Percentiles rank a stretch among this genome's conserved stretches.
phyloP scores from a whole-genome alignment of 1,140 invertebrate genomes.

The Drosophila dunni region DNA sequence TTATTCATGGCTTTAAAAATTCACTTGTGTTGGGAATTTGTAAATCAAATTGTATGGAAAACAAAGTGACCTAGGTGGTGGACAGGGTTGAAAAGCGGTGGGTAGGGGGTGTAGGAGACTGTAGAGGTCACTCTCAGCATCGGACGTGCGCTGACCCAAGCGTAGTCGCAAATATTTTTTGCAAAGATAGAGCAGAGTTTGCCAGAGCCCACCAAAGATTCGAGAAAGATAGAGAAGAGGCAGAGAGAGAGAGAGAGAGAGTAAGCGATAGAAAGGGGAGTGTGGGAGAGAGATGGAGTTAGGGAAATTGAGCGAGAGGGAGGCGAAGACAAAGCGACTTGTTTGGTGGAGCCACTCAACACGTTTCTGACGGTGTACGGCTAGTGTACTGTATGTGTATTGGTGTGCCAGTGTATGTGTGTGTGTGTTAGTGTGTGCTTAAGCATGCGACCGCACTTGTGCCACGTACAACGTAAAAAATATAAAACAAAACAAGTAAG shows the following conservation, averaged over 20 bases:
- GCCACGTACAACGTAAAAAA: conserved; percentile 68
- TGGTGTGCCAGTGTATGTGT: conserved; percentile 33
- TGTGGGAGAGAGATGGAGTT: conserved; percentile 1
- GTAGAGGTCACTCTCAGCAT: conserved; percentile 6
- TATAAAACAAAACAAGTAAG: conserved; percentile 53
- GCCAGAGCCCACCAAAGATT: conserved; percentile 38
- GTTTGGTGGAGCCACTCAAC: conserved; percentile 68
- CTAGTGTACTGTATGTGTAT: conserved; percentile 16
- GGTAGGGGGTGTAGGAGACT: not conserved
- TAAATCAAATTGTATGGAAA: conserved; percentile 70
- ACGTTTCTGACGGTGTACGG: conserved; percentile 67
- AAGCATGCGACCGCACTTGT: conserved; percentile 81
- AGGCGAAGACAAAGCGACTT: conserved; percentile 44
- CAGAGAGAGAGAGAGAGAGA: conserved; percentile 15
- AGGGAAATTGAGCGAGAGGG: conserved; percentile 8
- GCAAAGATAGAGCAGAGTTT: conserved; percentile 32
- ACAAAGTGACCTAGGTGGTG: conserved; percentile 21
- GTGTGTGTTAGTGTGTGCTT: conserved; percentile 62
- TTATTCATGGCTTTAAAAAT: conserved; percentile 28
- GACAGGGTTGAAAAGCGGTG: not conserved
- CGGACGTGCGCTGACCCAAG: conserved; percentile 43
- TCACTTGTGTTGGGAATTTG: conserved; percentile 37
- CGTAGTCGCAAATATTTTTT: conserved; percentile 16
- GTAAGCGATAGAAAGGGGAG: conserved; percentile 11
- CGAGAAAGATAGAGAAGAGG: conserved; percentile 32